Base-by-base conservation (phyloP, 2,797 vertebrate genomes). In the Trematomus bernacchii region DNA sequence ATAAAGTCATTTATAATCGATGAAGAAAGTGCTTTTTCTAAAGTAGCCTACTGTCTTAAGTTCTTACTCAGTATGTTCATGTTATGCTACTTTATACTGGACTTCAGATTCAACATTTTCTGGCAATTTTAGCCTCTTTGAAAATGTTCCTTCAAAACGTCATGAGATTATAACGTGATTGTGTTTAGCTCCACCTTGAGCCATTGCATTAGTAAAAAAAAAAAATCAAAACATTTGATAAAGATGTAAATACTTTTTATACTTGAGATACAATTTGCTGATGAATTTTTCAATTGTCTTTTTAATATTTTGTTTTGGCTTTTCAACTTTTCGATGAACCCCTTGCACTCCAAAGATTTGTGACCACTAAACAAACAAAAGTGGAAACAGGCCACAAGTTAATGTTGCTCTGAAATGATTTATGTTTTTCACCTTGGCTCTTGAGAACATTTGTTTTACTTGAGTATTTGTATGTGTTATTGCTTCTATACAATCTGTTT, bases 401-500 rank as follows among this genome's bases (percentile, higher is more conserved):
- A 4, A n/a, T 54, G 21, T 48, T 46, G 42, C 13, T 18, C n/a
- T 53, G 48, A 63, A 52, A 52, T 4, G 3, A 1, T 46, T 58
- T 53, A 46, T 18, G 47, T 14, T 44, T 71, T 69, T 7, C 18
- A 51, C 67, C 10, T 33, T 47, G 21, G 9, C 61, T 43, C 4
- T 40, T 44, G 10, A 59, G 23, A 57, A 47, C 12, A 23, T 42
- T 59, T 33, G 10, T 54, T 11, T 3, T 23, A 9, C 11, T 3
- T 27, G n/a, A 68, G 13, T 48, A 51, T 57, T 72, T 79, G 19
- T 51, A 63, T 21, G 23, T 71, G 9, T 1, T 55, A 3, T 65
- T 80, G 11, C 64, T 63, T 60, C 6, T 62, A 57, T 13, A 27
- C 33, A 73, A 53, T 8, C 21, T 77, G 47, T 47, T 73, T 30